Base-by-base conservation (phyloP, 2,113 vertebrate genomes). In the Nansenia antarctica region DNA sequence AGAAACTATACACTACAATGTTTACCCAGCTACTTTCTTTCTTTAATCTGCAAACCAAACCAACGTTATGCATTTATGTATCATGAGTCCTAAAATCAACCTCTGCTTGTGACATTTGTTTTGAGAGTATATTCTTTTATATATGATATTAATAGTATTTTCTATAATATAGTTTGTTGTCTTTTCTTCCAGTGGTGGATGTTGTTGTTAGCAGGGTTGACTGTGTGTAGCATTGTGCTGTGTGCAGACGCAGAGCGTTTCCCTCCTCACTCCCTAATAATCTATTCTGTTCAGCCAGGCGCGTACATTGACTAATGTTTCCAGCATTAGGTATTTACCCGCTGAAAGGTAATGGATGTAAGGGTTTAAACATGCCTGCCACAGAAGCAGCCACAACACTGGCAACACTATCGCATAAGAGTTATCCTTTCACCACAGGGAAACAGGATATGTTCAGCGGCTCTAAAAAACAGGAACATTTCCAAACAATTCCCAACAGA, bases 231-330 rank as follows among this genome's bases (percentile, higher is more conserved):
- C 62, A 68, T 76, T 79, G 76, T 82, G 73, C 75, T 85, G 79
- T 88, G 86, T 89, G 82, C 79, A 85, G 82, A 83, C 80, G 81
- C 69, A 69, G 73, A 87, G 85, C 87, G 88, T 88, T 89, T 87
- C 84, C 78, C 82, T 86, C 83, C 85, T 87, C 86, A 76, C 87
- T 84, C 87, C 77, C 90, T 91, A 91, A 92, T 93, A 89, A 92
- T 92, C 89, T 90, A 90, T 92, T 92, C 90, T 90, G 90, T 87
- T 92, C 88, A 92, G 85, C 81, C 87, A 91, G 82, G 86, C 87
- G 85, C 85, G 90, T 91, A 91, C 90, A 87, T 86, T 91, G 91
- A 91, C 90, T 90, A 92, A 92, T 93, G 89, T 92, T 91, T 91
- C 87, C 86, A 89, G 87, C 88, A 83, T 89, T 88, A 87, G 85